A percentile compares a stretch with the other conserved stretches of the same genome.
These are phyloP conservation scores for Hystrix brachyura DNA, from an alignment of 2,113 vertebrate species.

Conservation along the genomic window DNA sequence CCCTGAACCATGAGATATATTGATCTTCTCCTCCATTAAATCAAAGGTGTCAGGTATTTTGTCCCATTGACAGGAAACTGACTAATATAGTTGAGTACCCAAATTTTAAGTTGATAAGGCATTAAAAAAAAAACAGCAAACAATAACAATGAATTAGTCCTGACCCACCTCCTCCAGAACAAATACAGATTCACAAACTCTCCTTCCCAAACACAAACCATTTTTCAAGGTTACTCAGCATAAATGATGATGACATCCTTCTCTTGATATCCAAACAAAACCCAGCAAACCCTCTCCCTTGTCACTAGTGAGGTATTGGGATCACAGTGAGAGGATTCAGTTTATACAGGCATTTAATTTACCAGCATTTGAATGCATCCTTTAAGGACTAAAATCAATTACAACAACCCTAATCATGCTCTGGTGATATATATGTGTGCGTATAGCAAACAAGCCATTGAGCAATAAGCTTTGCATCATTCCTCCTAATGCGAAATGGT, in stretches of 20 bases:
- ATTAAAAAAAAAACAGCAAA: background rate
- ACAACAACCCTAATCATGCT: conserved; percentile 42
- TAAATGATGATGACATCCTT: conserved; percentile 46
- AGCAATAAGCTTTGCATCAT: conserved; percentile 49
- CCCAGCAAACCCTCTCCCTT: conserved; percentile 18
- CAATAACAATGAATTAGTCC: conserved; percentile 12
- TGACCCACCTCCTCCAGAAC: background rate
- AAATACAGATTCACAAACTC: background rate
- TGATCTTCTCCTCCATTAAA: background rate
- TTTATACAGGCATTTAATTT: conserved; percentile 65
- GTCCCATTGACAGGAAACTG: background rate
- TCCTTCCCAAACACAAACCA: conserved; percentile 25
- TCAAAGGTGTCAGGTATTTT: background rate
- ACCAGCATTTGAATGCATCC: conserved; percentile 63
- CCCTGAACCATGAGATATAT: background rate
- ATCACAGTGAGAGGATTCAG: conserved; percentile 32
- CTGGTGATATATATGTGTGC: background rate
- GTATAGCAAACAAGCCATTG: conserved; percentile 46
- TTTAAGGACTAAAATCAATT: conserved; percentile 74
- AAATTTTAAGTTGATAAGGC: conserved; percentile 4
- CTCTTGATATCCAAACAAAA: conserved; percentile 72
- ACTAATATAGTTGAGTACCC: background rate
- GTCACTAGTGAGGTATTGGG: conserved; percentile 14
- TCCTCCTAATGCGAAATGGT: conserved; percentile 49
- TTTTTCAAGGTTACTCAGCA: background rate